A percentile compares a stretch with the other conserved stretches of the same genome.
Conservation (phyloP, 1,140 invertebrate species). For the Apis laboriosa region DNA sequence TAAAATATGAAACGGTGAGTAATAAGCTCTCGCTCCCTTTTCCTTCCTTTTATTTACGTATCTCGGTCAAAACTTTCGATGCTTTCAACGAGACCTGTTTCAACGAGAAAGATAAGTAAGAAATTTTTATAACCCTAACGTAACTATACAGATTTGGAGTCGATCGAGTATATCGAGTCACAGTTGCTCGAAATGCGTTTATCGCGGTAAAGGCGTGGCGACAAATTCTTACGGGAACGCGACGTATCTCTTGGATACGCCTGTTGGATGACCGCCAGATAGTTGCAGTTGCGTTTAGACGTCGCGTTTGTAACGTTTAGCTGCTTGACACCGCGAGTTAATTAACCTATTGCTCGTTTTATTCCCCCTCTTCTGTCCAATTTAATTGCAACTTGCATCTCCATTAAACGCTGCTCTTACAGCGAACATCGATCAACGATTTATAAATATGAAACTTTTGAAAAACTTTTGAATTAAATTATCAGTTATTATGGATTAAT, state of each 20-base stretch:
- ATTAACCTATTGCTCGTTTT: constrained; percentile 51
- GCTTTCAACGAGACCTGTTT: background rate
- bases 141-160: background rate
- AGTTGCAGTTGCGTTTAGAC: constrained; percentile 39
- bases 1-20: constrained; percentile 4
- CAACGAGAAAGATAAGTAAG: background rate
- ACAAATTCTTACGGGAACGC: constrained; percentile 51
- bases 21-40: background rate
- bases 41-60: background rate
- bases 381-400: constrained; percentile 30
- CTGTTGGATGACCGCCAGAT: constrained; percentile 51
- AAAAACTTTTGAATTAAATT: constrained; percentile 1
- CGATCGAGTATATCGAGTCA: background rate
- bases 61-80: constrained; percentile 27
- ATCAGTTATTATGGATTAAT: background rate
- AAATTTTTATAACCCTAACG: background rate
- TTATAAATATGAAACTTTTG: background rate
- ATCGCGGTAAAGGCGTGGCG: constrained; percentile 9
- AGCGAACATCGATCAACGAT: background rate
- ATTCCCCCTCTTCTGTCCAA: background rate
- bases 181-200: background rate
- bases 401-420: too few relatives aligned
- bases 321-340: constrained; percentile 48
- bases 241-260: constrained; percentile 37
- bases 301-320: constrained; percentile 40